Evolutionary conservation across 2,888 invertebrate genomes (phyloP), one percentile per base, ranked within the genome.

Genomic region (Drosophila cyrtoloma): DNA sequence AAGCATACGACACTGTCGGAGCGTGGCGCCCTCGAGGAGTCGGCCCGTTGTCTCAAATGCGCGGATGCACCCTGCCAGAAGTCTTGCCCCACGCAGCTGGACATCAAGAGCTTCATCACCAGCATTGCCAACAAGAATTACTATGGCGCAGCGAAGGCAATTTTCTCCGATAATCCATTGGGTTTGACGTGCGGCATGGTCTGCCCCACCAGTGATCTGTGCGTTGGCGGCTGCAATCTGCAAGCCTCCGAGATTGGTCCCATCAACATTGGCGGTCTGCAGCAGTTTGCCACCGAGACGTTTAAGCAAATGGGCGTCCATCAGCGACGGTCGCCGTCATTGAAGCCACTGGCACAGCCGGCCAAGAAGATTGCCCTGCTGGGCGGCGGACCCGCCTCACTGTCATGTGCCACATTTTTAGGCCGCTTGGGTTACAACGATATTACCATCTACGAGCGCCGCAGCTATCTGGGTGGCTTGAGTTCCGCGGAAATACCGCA

Each of bases 21-120:
- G 93, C 95, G 99, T 22, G 99, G 97, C 0, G 99, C 99, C 0
- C 94, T 99, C 42, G 96, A 95, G 78, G 99, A 99, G 93, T 97
- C 99, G 0, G 96, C 96, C 0, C 94, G 98, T 58, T 98, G 98
- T 89, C 94, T 98, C 28, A 98, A 98, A 93, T 98, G 98, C 92
- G 98, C 97, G 0, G 99, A 99, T 94, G 99, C 99, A 0, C 99
- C 99, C 0, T 99, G 99, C 91, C 99, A 99, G 94, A 99, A 99
- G 93, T 98, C 98, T 1, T 99, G 99, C 82, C 99, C 99, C 0
- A 99, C 99, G 0, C 99, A 99, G 93, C 94, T 99, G 71, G 99
- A 99, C 91, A 96, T 99, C 77, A 99, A 99, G 93, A 96, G 97
- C 69, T 99, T 99, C 92, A 99, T 99, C 67, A 97, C 97, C 1